Percentiles rank a stretch among this genome's conserved stretches.
phyloP scores from a whole-genome alignment of 2,888 invertebrate genomes.

The Acleris sparsana region DNA sequence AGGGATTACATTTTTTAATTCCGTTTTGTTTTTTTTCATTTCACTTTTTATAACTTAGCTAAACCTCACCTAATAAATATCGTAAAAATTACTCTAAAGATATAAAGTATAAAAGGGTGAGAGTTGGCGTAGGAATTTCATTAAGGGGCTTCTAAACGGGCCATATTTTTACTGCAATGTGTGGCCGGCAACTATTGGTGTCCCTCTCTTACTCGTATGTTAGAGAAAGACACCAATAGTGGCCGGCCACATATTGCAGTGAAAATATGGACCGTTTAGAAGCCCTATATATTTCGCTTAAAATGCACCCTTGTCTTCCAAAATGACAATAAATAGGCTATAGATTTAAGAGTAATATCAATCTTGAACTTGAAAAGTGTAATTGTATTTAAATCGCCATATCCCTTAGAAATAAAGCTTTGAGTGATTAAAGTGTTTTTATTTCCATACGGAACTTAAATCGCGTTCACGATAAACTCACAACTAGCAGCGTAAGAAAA shows the following conservation, averaged over 20 bases:
- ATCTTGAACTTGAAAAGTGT: conserved; percentile 25
- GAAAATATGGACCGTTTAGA: no score
- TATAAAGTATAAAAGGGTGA: not conserved
- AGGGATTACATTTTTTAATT: conserved; percentile 10
- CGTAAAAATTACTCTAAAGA: no score
- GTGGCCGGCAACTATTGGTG: no score
- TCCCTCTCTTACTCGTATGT: no score
- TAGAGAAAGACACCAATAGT: no score
- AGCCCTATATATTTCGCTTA: conserved; percentile 8
- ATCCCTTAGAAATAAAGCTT: conserved; percentile 50
- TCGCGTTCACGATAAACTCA: no score
- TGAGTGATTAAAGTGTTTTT: conserved; percentile 43
- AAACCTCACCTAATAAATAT: no score
- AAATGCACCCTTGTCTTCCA: conserved; percentile 34
- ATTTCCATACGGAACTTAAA: conserved; percentile 8
- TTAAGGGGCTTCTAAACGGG: no score
- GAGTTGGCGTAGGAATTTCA: not conserved
- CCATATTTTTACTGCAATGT: no score
- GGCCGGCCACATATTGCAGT: no score
- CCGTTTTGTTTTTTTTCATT: conserved; percentile 10
- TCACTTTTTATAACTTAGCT: not conserved
- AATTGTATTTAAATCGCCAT: conserved; percentile 31
- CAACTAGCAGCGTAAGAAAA: no score
- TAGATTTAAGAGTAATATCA: conserved; percentile 27
- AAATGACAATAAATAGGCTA: conserved; percentile 36